These are phyloP conservation scores for Zosterops hypoxanthus DNA, from an alignment of 2,113 vertebrate species.

Conservation along the genomic window DNA sequence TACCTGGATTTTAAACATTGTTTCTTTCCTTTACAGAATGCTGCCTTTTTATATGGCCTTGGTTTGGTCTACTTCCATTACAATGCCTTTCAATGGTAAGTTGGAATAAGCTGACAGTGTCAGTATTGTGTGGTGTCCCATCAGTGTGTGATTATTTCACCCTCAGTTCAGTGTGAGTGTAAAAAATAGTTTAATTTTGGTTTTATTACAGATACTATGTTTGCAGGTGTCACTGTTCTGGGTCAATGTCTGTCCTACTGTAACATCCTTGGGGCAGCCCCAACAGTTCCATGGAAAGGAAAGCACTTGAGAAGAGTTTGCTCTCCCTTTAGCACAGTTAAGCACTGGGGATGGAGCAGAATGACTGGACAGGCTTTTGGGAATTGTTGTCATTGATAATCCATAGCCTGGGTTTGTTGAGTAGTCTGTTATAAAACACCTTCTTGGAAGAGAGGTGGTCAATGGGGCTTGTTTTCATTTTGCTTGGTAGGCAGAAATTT, in stretches of 20 bases:
- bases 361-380: neutral
- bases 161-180: neutral
- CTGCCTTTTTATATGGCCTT: conserved; percentile 99
- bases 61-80: conserved; percentile 99
- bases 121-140: neutral
- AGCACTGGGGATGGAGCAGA: neutral
- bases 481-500: neutral
- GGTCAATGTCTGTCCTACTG: neutral
- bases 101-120: conserved; percentile 41
- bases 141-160: neutral
- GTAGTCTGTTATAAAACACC: neutral
- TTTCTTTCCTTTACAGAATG: conserved; percentile 86
- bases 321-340: accelerated
- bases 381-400: neutral
- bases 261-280: neutral
- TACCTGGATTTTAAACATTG: neutral
- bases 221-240: neutral
- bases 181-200: accelerated
- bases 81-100: conserved; percentile 99
- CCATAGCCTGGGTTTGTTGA: neutral
- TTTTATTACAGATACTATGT: accelerated
- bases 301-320: neutral
- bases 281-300: neutral
- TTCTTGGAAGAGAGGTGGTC: neutral
- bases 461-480: neutral